Conservation (phyloP, 2,113 vertebrate species). For the Sylvia atricapilla region DNA sequence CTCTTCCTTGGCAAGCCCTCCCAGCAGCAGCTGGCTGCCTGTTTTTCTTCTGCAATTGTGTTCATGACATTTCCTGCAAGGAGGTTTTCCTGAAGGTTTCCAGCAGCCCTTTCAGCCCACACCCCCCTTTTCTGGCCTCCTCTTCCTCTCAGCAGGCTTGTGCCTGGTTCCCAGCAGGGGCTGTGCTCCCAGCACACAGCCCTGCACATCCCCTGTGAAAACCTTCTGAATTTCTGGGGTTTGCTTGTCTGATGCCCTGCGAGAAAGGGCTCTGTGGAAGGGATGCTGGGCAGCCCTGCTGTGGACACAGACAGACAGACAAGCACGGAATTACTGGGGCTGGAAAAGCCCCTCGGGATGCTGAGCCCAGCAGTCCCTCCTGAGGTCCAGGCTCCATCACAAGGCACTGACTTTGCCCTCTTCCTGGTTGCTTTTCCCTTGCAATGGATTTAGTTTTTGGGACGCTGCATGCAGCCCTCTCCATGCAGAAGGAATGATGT, state of each 20-base stretch:
- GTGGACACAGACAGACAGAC: neutral
- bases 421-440: neutral
- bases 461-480: neutral
- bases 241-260: neutral
- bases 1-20: neutral
- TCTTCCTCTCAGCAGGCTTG: neutral
- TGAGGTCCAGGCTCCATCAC: neutral
- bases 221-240: neutral
- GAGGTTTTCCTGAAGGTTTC: neutral
- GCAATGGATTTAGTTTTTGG: neutral
- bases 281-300: neutral
- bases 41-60: neutral
- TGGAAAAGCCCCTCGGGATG: accelerated
- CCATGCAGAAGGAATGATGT: neutral
- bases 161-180: neutral
- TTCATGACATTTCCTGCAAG: conserved; percentile 20
- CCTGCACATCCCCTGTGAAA: accelerated
- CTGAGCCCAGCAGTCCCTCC: neutral
- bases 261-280: neutral
- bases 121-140: neutral
- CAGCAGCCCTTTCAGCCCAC: neutral
- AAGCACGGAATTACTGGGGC: accelerated
- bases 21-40: conserved; percentile 43
- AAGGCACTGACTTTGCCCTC: too few relatives aligned
- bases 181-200: neutral